Percentiles rank a stretch among this genome's conserved stretches.
Conservation (phyloP, 2,888 invertebrate genomes). For the Carpatolechia fugitivella region DNA sequence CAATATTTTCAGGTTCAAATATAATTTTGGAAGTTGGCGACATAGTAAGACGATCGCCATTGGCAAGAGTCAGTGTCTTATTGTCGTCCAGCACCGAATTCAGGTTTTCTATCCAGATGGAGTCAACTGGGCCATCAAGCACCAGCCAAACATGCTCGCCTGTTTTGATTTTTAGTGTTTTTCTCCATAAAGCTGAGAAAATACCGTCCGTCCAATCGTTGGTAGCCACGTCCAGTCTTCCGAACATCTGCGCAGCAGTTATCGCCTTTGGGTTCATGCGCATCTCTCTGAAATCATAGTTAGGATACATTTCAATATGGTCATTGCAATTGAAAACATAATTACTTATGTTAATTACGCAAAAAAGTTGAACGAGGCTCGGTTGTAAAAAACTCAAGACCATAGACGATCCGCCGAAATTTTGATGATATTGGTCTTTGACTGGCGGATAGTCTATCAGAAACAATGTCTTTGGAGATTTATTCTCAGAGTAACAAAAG, state of each 20-base stretch:
- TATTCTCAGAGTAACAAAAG: too few relatives aligned
- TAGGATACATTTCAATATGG: too few relatives aligned
- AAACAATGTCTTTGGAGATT: too few relatives aligned
- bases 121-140: constrained; percentile 97
- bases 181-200: constrained; percentile 97
- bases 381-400: too few relatives aligned
- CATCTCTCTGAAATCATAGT: constrained; percentile 86
- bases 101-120: constrained; percentile 98
- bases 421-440: too few relatives aligned
- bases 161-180: constrained; percentile 92
- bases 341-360: too few relatives aligned
- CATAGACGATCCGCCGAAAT: too few relatives aligned
- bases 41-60: constrained; percentile 97
- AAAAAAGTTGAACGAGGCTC: too few relatives aligned
- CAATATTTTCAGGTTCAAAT: constrained; percentile 98
- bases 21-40: constrained; percentile 96
- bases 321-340: too few relatives aligned
- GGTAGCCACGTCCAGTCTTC: constrained; percentile 96
- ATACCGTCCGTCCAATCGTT: constrained; percentile 99
- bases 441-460: too few relatives aligned
- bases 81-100: constrained; percentile 98
- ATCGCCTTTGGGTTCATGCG: constrained; percentile 99
- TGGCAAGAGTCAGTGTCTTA: constrained; percentile 95
- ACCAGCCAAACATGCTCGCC: constrained; percentile 96
- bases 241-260: constrained; percentile 98